Evolutionary conservation across 2,888 invertebrate genomes (phyloP).

Genomic region (Trimorus sp.): DNA sequence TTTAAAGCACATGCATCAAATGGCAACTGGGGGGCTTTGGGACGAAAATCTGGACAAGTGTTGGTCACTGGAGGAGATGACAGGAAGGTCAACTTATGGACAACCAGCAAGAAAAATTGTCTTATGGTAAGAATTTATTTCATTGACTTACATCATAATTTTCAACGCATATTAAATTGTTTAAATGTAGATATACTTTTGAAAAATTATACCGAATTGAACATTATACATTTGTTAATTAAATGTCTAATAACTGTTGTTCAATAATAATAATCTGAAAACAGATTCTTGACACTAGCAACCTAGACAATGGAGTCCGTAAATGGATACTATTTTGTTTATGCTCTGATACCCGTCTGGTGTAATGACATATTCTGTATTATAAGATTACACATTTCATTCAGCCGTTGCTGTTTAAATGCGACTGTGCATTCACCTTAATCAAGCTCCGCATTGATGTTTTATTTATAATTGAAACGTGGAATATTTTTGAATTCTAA

Average conservation of each 20-base stretch:
- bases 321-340: slow-evolving; percentile 45
- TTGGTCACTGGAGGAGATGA: slow-evolving; percentile 98
- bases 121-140: slow-evolving; percentile 88
- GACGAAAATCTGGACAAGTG: slow-evolving; percentile 95
- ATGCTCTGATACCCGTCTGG: slow-evolving; percentile 47
- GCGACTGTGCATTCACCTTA: slow-evolving; percentile 42
- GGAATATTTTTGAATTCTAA: slow-evolving; percentile 46
- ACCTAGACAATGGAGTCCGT: slow-evolving; percentile 23
- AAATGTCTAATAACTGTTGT: too few relatives aligned
- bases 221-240: too few relatives aligned
- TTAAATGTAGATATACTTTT: too few relatives aligned
- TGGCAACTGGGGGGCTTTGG: slow-evolving; percentile 94
- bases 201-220: too few relatives aligned
- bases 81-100: slow-evolving; percentile 98
- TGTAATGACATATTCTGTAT: slow-evolving; percentile 47
- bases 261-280: too few relatives aligned
- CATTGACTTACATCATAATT: too few relatives aligned
- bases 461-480: slow-evolving; percentile 47
- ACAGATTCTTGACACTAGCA: too few relatives aligned
- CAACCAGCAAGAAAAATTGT: slow-evolving; percentile 96
- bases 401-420: slow-evolving; percentile 35
- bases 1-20: slow-evolving; percentile 93
- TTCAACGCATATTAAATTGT: too few relatives aligned
- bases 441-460: slow-evolving; percentile 16
- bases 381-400: slow-evolving; percentile 40